Conservation (phyloP, 2,797 vertebrate genomes). For the Fringilla coelebs region DNA sequence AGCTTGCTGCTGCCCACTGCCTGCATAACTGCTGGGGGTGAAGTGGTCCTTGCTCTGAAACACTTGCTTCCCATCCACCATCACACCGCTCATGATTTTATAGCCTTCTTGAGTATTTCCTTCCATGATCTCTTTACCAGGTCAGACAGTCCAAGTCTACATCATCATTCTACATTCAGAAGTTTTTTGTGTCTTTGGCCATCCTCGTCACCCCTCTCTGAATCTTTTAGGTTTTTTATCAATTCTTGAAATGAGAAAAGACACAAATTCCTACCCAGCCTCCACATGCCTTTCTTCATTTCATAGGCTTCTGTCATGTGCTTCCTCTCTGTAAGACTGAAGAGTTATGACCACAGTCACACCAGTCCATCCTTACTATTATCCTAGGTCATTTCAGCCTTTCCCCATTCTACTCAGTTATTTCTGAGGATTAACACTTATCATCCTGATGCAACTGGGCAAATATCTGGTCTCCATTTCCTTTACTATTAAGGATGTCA, state of each 20-base stretch:
- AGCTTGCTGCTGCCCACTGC: not conserved
- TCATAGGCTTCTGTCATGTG: not conserved
- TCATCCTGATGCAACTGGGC: not conserved
- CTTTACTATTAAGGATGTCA: not conserved
- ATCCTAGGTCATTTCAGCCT: not conserved
- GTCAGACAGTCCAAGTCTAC: not conserved
- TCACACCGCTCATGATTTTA: not conserved
- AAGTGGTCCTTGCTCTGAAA: not conserved
- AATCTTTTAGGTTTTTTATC: not conserved
- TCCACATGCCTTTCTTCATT: not conserved
- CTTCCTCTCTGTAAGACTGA: not conserved
- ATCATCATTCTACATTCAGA: not conserved
- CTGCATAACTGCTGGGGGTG: not conserved
- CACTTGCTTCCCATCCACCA: not conserved
- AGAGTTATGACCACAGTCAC: not conserved
- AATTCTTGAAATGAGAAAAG: not conserved
- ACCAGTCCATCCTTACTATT: not conserved
- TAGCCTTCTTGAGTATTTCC: not conserved
- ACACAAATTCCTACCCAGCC: not conserved
- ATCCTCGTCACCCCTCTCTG: not conserved
- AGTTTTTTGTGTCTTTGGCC: not conserved
- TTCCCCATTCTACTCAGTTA: not conserved
- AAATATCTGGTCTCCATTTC: not conserved
- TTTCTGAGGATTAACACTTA: not conserved
- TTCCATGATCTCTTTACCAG: not conserved